Percentiles rank a stretch among this genome's conserved stretches.
These are phyloP conservation scores for Diprion similis DNA, from an alignment of 1,140 invertebrate genomes.

Conservation along the genomic window DNA sequence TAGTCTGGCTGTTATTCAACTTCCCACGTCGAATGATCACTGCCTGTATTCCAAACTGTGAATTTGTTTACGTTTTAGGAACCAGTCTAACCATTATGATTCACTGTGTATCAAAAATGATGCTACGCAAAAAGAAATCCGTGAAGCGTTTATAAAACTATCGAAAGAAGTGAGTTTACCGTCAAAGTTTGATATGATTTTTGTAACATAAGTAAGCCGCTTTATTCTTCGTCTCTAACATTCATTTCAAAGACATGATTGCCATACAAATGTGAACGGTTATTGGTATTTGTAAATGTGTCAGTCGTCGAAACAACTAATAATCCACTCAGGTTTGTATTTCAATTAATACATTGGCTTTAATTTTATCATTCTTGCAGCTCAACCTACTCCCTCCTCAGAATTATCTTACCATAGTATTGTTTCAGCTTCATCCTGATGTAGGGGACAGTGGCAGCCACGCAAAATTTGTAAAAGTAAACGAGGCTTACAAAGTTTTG, in stretches of 20 bases:
- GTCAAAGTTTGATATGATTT: constrained; percentile 7
- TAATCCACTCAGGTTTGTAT: too few species aligned
- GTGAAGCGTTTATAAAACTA: constrained; percentile 46
- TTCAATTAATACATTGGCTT: too few species aligned
- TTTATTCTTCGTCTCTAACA: neutral
- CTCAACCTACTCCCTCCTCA: too few species aligned
- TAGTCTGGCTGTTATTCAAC: neutral
- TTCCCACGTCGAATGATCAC: neutral
- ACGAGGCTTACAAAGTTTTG: constrained; percentile 62
- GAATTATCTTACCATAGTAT: too few species aligned
- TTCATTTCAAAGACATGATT: neutral
- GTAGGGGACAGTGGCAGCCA: constrained; percentile 49
- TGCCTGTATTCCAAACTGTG: constrained; percentile 1
- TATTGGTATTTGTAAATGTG: too few species aligned
- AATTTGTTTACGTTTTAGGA: constrained; percentile 23
- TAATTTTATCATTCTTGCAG: too few species aligned
- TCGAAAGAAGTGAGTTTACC: constrained; percentile 48
- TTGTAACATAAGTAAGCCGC: constrained; percentile 7
- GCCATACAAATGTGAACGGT: too few species aligned
- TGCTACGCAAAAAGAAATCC: constrained; percentile 47
- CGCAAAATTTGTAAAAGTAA: constrained; percentile 60
- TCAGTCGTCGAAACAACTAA: too few species aligned
- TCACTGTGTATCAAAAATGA: constrained; percentile 34
- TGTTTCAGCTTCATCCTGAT: constrained; percentile 61
- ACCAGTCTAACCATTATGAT: constrained; percentile 42